Conservation (phyloP, 2,888 invertebrate species). For the Chrysotoxum bicinctum region DNA sequence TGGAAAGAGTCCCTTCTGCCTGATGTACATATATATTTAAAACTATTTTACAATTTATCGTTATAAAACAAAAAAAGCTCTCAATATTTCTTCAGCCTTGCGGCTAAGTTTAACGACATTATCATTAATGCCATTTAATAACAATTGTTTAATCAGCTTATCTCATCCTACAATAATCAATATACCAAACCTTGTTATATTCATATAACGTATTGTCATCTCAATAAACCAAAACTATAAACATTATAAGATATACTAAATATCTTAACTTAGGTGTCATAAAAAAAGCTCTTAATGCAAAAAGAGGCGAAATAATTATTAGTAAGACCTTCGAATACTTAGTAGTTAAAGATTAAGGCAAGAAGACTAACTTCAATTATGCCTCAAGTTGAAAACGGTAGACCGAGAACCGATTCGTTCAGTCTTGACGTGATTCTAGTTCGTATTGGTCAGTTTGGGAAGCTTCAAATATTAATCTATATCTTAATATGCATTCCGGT, state of each 20-base stretch:
- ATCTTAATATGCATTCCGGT: conserved; percentile 85
- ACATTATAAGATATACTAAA: neutral
- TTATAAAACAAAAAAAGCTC: neutral
- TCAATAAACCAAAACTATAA: neutral
- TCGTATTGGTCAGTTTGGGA: conserved; percentile 85
- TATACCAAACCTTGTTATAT: neutral
- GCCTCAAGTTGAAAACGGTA: conserved; percentile 1
- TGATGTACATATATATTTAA: neutral
- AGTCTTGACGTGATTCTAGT: conserved; percentile 76
- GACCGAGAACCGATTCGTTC: neutral
- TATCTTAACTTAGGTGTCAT: neutral
- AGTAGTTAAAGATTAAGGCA: neutral
- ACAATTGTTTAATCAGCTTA: neutral
- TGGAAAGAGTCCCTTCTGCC: no score
- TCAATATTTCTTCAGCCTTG: neutral
- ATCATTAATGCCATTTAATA: neutral
- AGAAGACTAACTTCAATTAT: neutral
- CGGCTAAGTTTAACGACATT: neutral
- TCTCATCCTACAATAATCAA: neutral
- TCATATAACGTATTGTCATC: neutral
- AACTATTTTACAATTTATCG: neutral
- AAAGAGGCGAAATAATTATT: neutral
- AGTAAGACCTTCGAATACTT: neutral
- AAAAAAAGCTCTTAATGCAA: neutral
- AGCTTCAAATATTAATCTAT: conserved; percentile 85